A percentile compares a stretch with the other conserved stretches of the same genome.
Conservation (phyloP, 35 echinoderm and acorn worm genomes). For the Apostichopus parvimensis region DNA sequence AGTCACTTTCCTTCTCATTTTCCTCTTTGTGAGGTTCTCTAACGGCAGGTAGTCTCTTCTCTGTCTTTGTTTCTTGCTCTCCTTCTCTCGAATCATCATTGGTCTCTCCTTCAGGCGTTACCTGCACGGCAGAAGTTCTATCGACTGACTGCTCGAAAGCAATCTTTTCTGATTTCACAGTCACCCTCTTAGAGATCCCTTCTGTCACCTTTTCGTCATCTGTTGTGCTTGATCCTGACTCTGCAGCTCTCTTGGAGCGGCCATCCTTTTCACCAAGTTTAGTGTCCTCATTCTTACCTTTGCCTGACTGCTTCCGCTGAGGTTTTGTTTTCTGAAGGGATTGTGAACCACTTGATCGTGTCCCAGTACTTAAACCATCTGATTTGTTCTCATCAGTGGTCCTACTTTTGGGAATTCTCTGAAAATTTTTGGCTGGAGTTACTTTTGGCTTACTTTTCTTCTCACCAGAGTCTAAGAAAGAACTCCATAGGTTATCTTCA, state of each 20-base stretch:
- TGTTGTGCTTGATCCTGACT: constrained; percentile 40
- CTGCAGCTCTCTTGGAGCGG: constrained; percentile 1
- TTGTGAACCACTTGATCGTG: neutral
- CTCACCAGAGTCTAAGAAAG: constrained; percentile 55
- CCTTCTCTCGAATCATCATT: neutral
- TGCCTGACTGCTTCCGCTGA: constrained; percentile 48
- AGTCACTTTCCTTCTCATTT: neutral
- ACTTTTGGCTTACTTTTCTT: constrained; percentile 58
- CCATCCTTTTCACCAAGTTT: constrained; percentile 43
- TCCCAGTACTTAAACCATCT: neutral
- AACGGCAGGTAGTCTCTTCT: neutral
- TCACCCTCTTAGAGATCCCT: neutral
- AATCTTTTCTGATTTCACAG: constrained; percentile 7
- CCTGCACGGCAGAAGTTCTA: neutral
- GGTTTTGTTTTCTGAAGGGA: constrained; percentile 41
- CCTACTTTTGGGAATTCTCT: constrained; percentile 24
- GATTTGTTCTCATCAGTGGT: constrained; percentile 4
- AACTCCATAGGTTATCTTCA: constrained; percentile 83
- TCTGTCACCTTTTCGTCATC: constrained; percentile 52
- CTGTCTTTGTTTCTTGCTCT: constrained; percentile 1
- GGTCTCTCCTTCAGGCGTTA: neutral
- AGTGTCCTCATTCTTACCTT: constrained; percentile 37
- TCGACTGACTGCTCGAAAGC: neutral
- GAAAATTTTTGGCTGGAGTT: constrained; percentile 20
- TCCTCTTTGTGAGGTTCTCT: neutral